Conservation (phyloP, 2,113 vertebrate species). For the Hippocampus zosterae region DNA sequence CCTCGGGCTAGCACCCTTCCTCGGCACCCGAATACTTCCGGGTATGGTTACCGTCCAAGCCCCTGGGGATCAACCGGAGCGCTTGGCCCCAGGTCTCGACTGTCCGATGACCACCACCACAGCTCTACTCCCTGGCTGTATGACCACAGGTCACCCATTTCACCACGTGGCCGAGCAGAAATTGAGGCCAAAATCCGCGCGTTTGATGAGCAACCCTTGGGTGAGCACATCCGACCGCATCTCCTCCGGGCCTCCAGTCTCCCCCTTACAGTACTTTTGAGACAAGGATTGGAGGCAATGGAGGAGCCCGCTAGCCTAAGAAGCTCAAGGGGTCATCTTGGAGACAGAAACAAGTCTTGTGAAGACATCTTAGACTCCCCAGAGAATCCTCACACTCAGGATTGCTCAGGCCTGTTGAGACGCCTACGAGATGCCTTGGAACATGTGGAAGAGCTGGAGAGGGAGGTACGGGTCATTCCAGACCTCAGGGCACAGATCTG, state of each 20-base stretch:
- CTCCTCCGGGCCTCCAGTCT: conserved; percentile 88
- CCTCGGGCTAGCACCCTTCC: conserved; percentile 84
- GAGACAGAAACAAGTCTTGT: conserved; percentile 32
- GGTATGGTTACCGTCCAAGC: conserved; percentile 62
- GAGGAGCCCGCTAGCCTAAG: conserved; percentile 59
- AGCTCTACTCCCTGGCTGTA: conserved; percentile 31
- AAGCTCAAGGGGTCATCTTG: conserved; percentile 48
- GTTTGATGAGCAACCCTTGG: conserved; percentile 66
- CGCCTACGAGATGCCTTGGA: conserved; percentile 58
- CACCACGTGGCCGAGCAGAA: conserved; percentile 38
- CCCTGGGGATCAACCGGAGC: conserved; percentile 75
- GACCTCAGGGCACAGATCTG: conserved; percentile 69
- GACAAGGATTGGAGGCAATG: conserved; percentile 53
- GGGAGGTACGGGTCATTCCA: conserved; percentile 61
- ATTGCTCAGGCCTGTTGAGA: conserved; percentile 46
- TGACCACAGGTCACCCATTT: conserved; percentile 30
- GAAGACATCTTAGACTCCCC: conserved; percentile 57
- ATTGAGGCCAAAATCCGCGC: conserved; percentile 64
- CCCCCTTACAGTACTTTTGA: conserved; percentile 77
- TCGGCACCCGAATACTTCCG: conserved; percentile 86
- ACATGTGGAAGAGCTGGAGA: conserved; percentile 69
- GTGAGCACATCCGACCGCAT: conserved; percentile 77
- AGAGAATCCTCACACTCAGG: conserved; percentile 25
- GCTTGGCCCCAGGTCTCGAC: conserved; percentile 65
- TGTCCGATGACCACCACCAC: conserved; percentile 68